Evolutionary conservation across 2,113 vertebrate species (phyloP).

Genomic region (Sapayoa aenigma): DNA sequence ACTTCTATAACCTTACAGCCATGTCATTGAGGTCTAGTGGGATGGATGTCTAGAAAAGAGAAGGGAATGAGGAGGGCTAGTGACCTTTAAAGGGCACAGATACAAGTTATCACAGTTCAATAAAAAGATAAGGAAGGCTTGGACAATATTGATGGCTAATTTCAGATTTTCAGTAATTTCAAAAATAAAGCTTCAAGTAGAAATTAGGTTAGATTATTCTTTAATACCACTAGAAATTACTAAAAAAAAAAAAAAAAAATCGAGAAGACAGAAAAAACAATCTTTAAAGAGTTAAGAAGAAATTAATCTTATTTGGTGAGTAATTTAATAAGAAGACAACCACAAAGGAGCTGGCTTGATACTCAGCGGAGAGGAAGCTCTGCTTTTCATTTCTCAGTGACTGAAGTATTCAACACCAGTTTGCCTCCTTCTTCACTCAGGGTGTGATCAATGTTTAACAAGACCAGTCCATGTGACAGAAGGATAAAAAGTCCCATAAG

Average conservation of each 20-base stretch:
- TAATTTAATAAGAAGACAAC: neutral
- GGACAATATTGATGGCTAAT: neutral
- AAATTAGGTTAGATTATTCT: neutral
- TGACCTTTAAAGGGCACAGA: neutral
- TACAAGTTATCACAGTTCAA: neutral
- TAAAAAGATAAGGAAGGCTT: neutral
- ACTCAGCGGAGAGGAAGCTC: neutral
- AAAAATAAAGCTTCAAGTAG: neutral
- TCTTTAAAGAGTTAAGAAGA: neutral
- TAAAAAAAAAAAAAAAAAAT: neutral
- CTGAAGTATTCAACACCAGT: neutral
- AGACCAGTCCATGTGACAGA: neutral
- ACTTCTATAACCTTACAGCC: neutral
- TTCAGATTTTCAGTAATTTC: neutral
- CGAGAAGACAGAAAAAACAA: accelerated
- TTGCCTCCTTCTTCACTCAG: neutral
- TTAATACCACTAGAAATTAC: neutral
- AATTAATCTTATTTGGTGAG: neutral
- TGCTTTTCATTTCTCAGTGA: neutral
- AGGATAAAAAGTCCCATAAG: neutral
- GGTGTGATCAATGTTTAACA: neutral
- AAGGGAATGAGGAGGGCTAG: neutral
- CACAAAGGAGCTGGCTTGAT: neutral
- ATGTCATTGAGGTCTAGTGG: neutral
- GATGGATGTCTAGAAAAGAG: neutral